phyloP scores from a whole-genome alignment of 2,888 invertebrate species.

The Polyommatus iphigenia region DNA sequence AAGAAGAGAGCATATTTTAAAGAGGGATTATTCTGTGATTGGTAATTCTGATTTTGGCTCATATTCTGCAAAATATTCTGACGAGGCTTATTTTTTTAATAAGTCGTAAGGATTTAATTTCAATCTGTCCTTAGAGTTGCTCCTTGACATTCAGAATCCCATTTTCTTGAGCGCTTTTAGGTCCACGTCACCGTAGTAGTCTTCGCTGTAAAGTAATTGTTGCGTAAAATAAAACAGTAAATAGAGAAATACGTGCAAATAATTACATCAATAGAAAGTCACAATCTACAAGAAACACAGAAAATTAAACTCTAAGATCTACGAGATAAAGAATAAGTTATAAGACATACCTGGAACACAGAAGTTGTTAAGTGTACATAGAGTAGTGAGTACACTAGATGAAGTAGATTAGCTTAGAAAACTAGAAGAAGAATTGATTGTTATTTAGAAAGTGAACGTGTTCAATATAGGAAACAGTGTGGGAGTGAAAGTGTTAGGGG shows the following conservation, averaged over 20 bases:
- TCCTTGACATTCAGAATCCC: conserved; percentile 83
- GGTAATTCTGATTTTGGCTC: not conserved
- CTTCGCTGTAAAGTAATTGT: conserved; percentile 83
- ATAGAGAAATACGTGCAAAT: not conserved
- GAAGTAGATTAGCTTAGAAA: conserved; percentile 56
- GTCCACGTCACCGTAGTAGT: conserved; percentile 95
- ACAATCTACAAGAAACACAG: conserved; percentile 1
- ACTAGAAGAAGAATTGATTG: conserved; percentile 50
- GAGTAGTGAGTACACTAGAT: conserved; percentile 44
- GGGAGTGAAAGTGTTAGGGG: conserved; percentile 59
- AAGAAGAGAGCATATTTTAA: not conserved
- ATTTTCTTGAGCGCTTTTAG: conserved; percentile 92
- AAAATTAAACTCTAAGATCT: conserved; percentile 5
- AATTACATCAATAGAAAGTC: conserved; percentile 2
- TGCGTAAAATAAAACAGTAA: conserved; percentile 13
- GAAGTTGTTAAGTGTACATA: conserved; percentile 33
- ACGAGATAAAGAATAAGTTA: not conserved
- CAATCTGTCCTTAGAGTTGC: conserved; percentile 74
- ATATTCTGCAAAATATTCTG: conserved; percentile 37
- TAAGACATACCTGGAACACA: conserved; percentile 33
- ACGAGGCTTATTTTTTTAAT: conserved; percentile 54
- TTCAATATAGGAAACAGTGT: conserved; percentile 56
- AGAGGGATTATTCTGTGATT: not conserved
- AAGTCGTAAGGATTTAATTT: conserved; percentile 68
- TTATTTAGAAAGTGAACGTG: conserved; percentile 65